These are phyloP conservation scores for Ormyrus thymus DNA, from an alignment of 2,888 invertebrate genomes.

Conservation along the genomic window DNA sequence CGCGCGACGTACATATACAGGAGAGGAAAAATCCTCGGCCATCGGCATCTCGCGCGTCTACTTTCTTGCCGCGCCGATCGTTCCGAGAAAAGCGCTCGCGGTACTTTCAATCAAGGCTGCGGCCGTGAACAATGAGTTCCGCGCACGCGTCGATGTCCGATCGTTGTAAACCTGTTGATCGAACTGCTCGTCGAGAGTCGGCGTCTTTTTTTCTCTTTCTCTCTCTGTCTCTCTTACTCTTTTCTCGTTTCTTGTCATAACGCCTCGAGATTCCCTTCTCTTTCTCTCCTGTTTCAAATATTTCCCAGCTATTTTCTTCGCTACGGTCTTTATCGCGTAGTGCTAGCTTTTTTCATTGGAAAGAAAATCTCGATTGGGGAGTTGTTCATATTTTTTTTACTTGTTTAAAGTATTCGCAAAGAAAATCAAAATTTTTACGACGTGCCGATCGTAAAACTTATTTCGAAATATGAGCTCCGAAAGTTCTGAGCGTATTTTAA, in stretches of 20 bases:
- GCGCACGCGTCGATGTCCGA: not conserved
- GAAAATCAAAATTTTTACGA: too few species aligned
- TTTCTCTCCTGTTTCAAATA: not conserved
- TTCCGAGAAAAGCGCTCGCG: constrained; percentile 40
- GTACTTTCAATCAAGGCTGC: constrained; percentile 44
- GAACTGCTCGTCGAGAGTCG: not conserved
- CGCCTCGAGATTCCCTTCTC: not conserved
- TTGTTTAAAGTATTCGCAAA: too few species aligned
- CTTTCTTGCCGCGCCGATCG: constrained; percentile 3
- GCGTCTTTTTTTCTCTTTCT: not conserved
- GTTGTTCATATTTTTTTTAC: too few species aligned
- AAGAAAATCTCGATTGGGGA: too few species aligned
- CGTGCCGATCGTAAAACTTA: too few species aligned
- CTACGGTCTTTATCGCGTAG: not conserved
- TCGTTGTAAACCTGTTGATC: constrained; percentile 44
- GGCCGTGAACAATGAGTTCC: constrained; percentile 28
- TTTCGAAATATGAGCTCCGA: too few species aligned
- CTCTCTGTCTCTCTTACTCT: not conserved
- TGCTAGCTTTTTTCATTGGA: too few species aligned
- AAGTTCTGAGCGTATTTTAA: too few species aligned
- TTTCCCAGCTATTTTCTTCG: not conserved
- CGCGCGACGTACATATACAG: too few species aligned
- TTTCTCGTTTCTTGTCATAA: constrained; percentile 14
- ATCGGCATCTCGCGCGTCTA: constrained; percentile 13
- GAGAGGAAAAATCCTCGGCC: not conserved